Conservation (phyloP, 64 coral and sea anemone genomes). For the Montipora foliosa region DNA sequence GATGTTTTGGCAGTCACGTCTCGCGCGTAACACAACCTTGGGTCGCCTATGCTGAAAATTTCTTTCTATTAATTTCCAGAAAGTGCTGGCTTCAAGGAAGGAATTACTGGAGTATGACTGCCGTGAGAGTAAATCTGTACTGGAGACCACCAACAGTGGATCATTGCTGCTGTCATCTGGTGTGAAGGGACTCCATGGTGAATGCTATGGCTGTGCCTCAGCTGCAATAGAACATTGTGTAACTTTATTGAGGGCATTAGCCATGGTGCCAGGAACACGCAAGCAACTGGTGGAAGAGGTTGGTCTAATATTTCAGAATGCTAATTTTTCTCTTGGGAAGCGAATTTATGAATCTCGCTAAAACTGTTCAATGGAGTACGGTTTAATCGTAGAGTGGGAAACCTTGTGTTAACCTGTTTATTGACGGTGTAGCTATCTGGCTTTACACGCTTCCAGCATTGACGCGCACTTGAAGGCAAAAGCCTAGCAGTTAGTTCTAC, state of each 20-base stretch:
- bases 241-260: slow-evolving; percentile 90
- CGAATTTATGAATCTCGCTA: no score
- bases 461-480: no score
- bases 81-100: slow-evolving; percentile 96
- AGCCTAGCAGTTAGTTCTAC: no score
- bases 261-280: slow-evolving; percentile 90
- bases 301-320: not conserved
- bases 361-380: no score
- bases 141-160: slow-evolving; percentile 46
- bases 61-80: slow-evolving; percentile 41
- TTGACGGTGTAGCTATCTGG: no score
- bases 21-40: no score
- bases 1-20: no score
- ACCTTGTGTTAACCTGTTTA: no score
- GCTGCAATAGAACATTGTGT: slow-evolving; percentile 99
- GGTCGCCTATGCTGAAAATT: not conserved
- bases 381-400: no score
- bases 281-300: slow-evolving; percentile 96
- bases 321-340: no score
- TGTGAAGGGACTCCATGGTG: slow-evolving; percentile 72
- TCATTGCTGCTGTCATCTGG: slow-evolving; percentile 72
- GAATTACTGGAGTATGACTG: slow-evolving; percentile 95
- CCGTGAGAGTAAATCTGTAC: slow-evolving; percentile 75
- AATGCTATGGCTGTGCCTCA: slow-evolving; percentile 95
- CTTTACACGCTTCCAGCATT: no score